phyloP scores from a whole-genome alignment of 2,797 vertebrate species.

The Antrozous pallidus region DNA sequence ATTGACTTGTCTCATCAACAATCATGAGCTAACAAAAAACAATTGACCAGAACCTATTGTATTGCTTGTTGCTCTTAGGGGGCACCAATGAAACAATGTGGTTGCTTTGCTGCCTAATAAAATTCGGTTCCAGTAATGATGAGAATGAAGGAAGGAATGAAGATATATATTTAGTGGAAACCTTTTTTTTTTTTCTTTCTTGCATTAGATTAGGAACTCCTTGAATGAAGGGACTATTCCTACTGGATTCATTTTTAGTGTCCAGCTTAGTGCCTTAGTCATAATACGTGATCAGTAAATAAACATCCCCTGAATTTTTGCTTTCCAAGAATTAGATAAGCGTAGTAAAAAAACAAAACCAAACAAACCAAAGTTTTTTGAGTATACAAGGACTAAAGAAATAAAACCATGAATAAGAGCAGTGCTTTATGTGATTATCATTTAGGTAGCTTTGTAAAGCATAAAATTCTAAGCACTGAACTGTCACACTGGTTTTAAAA shows the following conservation, averaged over 20 bases:
- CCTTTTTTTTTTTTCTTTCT: background rate
- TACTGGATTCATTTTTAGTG: background rate
- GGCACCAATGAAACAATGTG: background rate
- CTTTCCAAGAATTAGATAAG: slow-evolving; percentile 35
- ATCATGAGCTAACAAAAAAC: slow-evolving; percentile 21
- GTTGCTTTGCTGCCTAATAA: slow-evolving; percentile 8
- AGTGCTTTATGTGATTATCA: background rate
- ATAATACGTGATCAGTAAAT: background rate
- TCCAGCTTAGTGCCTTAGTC: background rate
- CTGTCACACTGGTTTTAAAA: background rate
- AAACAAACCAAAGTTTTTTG: background rate
- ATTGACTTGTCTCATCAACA: slow-evolving; percentile 23
- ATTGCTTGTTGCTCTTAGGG: background rate
- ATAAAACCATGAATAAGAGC: background rate
- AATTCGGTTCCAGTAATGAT: background rate
- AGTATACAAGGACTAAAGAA: background rate
- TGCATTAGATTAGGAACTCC: background rate
- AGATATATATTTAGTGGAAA: background rate
- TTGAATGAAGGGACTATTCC: background rate
- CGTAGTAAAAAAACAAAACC: background rate
- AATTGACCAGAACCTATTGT: slow-evolving; percentile 11
- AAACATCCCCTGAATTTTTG: slow-evolving; percentile 4
- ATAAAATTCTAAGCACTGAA: background rate
- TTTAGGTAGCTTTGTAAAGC: slow-evolving; percentile 10
- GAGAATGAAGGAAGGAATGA: slow-evolving; percentile 41